A percentile compares a stretch with the other conserved stretches of the same genome.
These are phyloP conservation scores for Microvelia longipes DNA, from an alignment of 1,140 invertebrate genomes.

Conservation along the genomic window DNA sequence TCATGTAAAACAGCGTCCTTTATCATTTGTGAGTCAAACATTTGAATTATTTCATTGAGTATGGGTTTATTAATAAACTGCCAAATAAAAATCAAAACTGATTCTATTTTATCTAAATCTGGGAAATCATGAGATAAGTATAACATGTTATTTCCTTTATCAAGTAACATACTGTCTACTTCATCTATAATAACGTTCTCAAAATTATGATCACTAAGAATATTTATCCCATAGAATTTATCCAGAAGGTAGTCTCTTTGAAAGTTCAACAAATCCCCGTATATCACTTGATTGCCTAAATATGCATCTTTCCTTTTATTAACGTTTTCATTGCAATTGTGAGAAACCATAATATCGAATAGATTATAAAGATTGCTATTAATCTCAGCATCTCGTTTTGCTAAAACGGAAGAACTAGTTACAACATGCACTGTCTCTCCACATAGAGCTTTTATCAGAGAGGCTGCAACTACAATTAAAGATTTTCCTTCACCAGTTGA, in stretches of 20 bases:
- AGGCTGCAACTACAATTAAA: not conserved
- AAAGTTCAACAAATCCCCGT: not conserved
- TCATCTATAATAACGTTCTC: constrained; percentile 28
- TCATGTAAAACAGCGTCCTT: not conserved
- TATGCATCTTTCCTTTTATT: not conserved
- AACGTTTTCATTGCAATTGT: not conserved
- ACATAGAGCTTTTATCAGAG: not conserved
- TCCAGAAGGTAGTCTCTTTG: not conserved
- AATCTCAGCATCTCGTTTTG: not conserved
- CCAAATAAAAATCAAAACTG: constrained; percentile 12
- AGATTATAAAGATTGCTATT: constrained; percentile 21
- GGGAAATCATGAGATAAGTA: constrained; percentile 27
- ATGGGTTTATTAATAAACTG: not conserved
- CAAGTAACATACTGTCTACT: constrained; percentile 30
- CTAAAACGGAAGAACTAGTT: not conserved
- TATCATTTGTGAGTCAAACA: not conserved
- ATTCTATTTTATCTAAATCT: constrained; percentile 26
- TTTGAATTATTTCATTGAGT: not conserved
- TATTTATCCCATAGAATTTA: constrained; percentile 18
- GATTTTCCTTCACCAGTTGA: constrained; percentile 9
- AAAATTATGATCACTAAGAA: constrained; percentile 20
- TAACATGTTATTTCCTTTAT: constrained; percentile 28
- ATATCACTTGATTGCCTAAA: not conserved
- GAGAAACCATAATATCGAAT: constrained; percentile 22
- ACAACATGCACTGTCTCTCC: not conserved